phyloP scores from a whole-genome alignment of 2,797 vertebrate species.

The Onychomys leucogaster region DNA sequence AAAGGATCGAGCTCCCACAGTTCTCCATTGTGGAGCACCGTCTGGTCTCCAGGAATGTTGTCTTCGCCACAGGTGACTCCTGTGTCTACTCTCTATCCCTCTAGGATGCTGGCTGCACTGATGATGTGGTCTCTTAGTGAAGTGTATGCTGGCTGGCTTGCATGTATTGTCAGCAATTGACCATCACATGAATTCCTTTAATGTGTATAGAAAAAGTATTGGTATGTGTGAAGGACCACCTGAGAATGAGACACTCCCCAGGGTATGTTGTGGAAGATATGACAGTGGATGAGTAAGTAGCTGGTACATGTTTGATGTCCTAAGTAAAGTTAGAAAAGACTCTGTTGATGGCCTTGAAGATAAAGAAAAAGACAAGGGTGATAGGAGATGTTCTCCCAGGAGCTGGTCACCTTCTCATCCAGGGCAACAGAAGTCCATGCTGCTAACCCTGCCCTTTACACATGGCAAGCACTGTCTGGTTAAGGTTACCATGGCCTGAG shows the following conservation, averaged over 20 bases:
- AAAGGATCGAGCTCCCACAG: conserved; percentile 97
- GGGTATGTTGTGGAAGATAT: not conserved
- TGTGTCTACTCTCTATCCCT: not conserved
- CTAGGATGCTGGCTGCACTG: accelerated
- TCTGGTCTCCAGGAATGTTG: conserved; percentile 97
- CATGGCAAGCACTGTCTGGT: accelerated
- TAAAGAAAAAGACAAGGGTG: not conserved
- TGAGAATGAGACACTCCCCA: not conserved
- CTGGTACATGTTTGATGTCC: not conserved
- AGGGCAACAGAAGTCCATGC: not conserved
- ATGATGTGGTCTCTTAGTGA: not conserved
- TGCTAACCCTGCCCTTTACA: not conserved
- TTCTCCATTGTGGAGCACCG: conserved; percentile 98
- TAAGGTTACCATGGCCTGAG: not conserved
- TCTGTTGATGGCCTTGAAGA: not conserved
- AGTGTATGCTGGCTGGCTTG: accelerated
- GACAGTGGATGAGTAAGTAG: not conserved
- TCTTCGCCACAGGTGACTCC: conserved; percentile 97
- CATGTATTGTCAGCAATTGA: accelerated
- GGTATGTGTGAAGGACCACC: not conserved
- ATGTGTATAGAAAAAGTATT: not conserved
- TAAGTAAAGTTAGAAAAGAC: not conserved
- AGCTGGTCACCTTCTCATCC: not conserved
- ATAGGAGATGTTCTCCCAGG: not conserved
- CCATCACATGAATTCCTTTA: not conserved